Evolutionary conservation across 2,113 vertebrate genomes (phyloP), one percentile per base, ranked within the genome.

Genomic region (Oncorhynchus keta): DNA sequence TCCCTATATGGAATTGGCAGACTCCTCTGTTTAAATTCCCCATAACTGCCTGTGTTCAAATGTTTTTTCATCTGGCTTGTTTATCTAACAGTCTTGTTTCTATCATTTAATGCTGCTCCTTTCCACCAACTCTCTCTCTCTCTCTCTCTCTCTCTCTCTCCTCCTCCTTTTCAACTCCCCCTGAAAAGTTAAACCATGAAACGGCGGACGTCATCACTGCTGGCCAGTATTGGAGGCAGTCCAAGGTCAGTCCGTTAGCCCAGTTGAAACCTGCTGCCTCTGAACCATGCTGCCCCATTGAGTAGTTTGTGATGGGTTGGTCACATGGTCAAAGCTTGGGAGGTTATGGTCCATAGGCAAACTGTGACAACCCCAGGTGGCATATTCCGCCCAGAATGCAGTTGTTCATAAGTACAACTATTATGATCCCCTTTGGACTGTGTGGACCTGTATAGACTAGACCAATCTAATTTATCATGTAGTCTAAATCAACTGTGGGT

Each of bases 221-320:
- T 80, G 81, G 75, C 69, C 76, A 22, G 84, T 79, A 74, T 85
- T 81, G 85, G 88, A 88, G 80, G 82, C 75, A 73, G 81, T 48
- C 76, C 59, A 87, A 90, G 89, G 91, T 89, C 87, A 91, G 92
- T 93, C 76, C 73, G 72, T 77, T 87, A 85, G 83, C 81, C 76
- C 75, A 79, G 61, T 32, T 79, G 75, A 78, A 68, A 62, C 9
- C 51, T 55, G 51, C 51, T 55, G 1, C 49, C 69, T 14, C 9
- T 13, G 24, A 30, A 26, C 64, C 64, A 30, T 66, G 64, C 22
- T 20, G 16, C 59, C 59, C 67, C 30, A 16, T 32, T 68, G 30
- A 18, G 18, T 68, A 39, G 32, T 35, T 26, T 76, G 24, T 73
- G 48, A 55, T n/a, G 68, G 72, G 71, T 7, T 69, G 61, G 57